Evolutionary conservation across 1,140 invertebrate genomes (phyloP), one percentile per base, ranked within the genome.

Genomic region (Ceratoteleas bidentatus): DNA sequence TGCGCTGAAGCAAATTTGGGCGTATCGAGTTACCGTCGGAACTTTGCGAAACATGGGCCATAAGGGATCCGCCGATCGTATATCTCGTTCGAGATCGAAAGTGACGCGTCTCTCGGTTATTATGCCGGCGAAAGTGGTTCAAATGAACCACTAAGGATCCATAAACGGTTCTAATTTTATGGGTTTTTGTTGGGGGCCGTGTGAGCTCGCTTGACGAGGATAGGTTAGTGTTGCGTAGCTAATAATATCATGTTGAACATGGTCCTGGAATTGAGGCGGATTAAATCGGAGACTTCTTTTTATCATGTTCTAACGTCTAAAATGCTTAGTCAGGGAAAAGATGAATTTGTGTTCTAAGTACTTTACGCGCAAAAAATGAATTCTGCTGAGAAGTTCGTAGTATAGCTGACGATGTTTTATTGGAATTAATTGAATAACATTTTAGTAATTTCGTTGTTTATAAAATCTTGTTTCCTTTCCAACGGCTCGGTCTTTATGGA

Each of bases 121-220:
- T 77, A 69, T 69, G 64, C 57, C 40, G 38, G 40, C 50, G 64
- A 69, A 77, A 77, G 64, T 76, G 57, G 40, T 62, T 76, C 73
- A 68, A 62, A n/a, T n/a, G n/a, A n/a, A n/a, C n/a, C n/a, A n/a
- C n/a, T n/a, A n/a, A n/a, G n/a, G n/a, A n/a, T n/a, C n/a, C n/a
- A n/a, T 76, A 68, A 69, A 45, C 64, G 64, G 69, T 62, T 77
- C 49, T 69, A 77, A 69, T 77, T 77, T 69, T 58, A 69, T 57
- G 36, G 50, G 11, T 50, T 76, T 76, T 76, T 76, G 57, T 76
- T 54, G 38, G 24, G 54, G 50, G 8, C 24, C 49, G 34, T 54
- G 56, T 64, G 54, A 13, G 14, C 47, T 10, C 47, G 13, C 14
- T 16, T 32, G 16, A 43, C 64, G 47, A 69, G 62, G 73, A 52